A percentile compares a stretch with the other conserved stretches of the same genome.
Conservation (phyloP, 2,113 vertebrate genomes). For the Argyrosomus japonicus region DNA sequence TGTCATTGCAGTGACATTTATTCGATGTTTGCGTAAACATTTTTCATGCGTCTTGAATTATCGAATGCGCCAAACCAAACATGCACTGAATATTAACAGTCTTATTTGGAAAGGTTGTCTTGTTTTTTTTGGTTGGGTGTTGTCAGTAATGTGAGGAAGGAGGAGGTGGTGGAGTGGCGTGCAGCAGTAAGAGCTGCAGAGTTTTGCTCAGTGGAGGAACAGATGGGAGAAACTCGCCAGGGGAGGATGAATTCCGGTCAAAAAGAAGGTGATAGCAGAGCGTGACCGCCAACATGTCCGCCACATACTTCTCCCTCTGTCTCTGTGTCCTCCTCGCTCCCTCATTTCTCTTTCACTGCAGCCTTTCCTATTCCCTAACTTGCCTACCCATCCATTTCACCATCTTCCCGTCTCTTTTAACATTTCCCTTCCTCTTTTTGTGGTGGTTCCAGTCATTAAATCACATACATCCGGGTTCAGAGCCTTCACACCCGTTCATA, state of each 20-base stretch:
- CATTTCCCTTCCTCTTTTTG: neutral
- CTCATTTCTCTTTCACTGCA: constrained; percentile 12
- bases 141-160: neutral
- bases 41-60: neutral
- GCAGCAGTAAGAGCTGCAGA: constrained; percentile 65
- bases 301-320: constrained; percentile 57
- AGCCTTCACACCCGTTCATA: constrained; percentile 5
- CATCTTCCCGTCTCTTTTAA: neutral
- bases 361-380: neutral
- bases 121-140: neutral
- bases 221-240: constrained; percentile 78
- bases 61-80: neutral
- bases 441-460: neutral
- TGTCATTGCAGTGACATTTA: neutral
- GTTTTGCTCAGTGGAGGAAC: constrained; percentile 67
- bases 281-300: constrained; percentile 80
- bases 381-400: neutral
- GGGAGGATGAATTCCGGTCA: constrained; percentile 79
- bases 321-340: constrained; percentile 5
- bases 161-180: constrained; percentile 18
- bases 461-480: neutral
- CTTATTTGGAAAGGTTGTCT: neutral
- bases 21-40: neutral
- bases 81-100: neutral
- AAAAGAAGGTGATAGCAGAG: constrained; percentile 80